A percentile compares a stretch with the other conserved stretches of the same genome.
Conservation (phyloP, 2,888 invertebrate genomes). For the Drosophila monieri region DNA sequence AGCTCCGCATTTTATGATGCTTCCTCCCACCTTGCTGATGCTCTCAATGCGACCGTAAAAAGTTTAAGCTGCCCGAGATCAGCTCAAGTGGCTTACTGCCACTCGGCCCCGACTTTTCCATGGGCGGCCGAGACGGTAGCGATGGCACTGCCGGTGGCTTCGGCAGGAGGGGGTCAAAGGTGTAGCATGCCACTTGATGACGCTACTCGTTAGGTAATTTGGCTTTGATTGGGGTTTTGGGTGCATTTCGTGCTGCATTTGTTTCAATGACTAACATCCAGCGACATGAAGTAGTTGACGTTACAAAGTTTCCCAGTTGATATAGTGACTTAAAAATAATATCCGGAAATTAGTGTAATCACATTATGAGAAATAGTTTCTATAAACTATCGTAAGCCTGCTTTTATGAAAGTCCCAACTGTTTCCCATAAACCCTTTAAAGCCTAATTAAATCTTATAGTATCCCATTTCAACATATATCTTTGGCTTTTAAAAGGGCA, state of each 20-base stretch:
- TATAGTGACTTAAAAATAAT: conserved; percentile 9
- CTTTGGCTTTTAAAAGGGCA: conserved; percentile 49
- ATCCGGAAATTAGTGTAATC: neutral
- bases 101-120: conserved; percentile 31
- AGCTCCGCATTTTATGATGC: conserved; percentile 65
- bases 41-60: conserved; percentile 54
- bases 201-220: conserved; percentile 74
- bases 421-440: neutral
- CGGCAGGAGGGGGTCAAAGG: neutral
- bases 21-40: conserved; percentile 38
- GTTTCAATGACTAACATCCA: conserved; percentile 68
- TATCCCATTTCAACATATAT: neutral
- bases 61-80: conserved; percentile 65
- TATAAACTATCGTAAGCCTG: neutral
- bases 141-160: conserved; percentile 8
- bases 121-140: neutral
- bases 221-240: conserved; percentile 72
- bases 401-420: neutral
- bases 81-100: conserved; percentile 61
- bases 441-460: neutral
- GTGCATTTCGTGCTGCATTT: conserved; percentile 75
- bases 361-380: neutral
- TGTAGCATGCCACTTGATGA: conserved; percentile 64
- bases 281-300: conserved; percentile 17
- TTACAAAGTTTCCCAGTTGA: conserved; percentile 10